Evolutionary conservation across 2,888 invertebrate genomes (phyloP), one percentile per base, ranked within the genome.

Genomic region (Cerceris ruficornis): DNA sequence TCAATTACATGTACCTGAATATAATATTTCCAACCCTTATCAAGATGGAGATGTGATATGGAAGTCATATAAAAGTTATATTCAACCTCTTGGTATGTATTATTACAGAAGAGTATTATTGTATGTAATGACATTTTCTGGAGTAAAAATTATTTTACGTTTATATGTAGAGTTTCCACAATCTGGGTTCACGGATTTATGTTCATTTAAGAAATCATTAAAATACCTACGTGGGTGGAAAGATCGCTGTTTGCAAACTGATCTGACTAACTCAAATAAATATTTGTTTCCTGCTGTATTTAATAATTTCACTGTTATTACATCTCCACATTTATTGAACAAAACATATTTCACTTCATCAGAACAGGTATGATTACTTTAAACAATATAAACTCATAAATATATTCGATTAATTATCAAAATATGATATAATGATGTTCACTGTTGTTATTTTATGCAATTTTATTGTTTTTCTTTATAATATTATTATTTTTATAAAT

Each of bases 141-240:
- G 54, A 54, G 11, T 9, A 43, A 42, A 50, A 41, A 41, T 15
- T 8, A 42, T 70, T 81, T 83, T 62, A 28, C 55, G n/a, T 43
- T 13, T 9, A 14, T 46, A 54, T 67, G 39, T 71, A 90, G 92
- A 91, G 74, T 61, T 92, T 57, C 79, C 86, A 66, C 89, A 90
- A 82, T 84, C 87, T 59, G 92, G 92, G 69, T 91, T 92, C 64
- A 90, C 88, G 7, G 84, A 84, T 55, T 76, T 85, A 17, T 92
- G 92, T 70, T 80, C 85, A 57, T 90, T 91, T 49, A 91, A 89
- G 64, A 93, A 92, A 84, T 87, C 89, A 65, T 77, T 94, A 1
- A 90, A 89, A 80, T 94, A 93, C 89, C 91, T 94, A 58, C 88
- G 93, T 84, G 88, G 93, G 79, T 89, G 92, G 84, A 89, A 92